phyloP scores from a whole-genome alignment of 2,113 vertebrate genomes.

The Eubucco bourcierii region DNA sequence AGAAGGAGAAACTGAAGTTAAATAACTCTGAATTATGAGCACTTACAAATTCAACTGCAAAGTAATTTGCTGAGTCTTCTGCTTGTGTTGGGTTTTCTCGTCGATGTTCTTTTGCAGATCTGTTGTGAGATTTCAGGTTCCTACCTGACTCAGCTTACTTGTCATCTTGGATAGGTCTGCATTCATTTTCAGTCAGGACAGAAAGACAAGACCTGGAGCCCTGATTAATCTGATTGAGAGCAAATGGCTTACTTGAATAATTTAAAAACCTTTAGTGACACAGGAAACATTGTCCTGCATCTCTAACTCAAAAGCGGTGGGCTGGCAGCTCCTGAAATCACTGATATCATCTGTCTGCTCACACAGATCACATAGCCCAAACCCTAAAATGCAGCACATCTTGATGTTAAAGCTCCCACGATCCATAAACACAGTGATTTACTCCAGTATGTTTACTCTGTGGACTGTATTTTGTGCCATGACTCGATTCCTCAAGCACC shows the following conservation, averaged over 20 bases:
- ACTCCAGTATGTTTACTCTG: background rate
- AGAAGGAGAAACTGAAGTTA: conserved; percentile 19
- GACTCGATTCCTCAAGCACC: background rate
- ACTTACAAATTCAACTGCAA: background rate
- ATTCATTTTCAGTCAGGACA: background rate
- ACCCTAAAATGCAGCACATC: background rate
- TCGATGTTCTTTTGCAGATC: background rate
- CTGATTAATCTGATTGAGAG: background rate
- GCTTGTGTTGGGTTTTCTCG: fast-evolving
- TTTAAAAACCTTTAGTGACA: background rate
- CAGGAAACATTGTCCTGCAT: background rate
- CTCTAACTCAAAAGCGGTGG: background rate
- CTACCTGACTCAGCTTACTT: background rate
- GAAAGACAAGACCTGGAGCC: background rate
- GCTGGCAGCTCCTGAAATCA: background rate
- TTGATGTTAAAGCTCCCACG: background rate
- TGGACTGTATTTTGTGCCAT: background rate
- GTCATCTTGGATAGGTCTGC: background rate
- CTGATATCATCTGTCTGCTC: background rate
- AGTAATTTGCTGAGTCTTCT: background rate
- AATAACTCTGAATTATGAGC: background rate
- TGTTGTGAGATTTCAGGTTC: background rate
- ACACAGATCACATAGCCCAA: background rate
- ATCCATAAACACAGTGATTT: background rate
- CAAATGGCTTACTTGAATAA: background rate